These are phyloP conservation scores for Cyclargus thomasi DNA, from an alignment of 1,140 invertebrate genomes.

Conservation along the genomic window DNA sequence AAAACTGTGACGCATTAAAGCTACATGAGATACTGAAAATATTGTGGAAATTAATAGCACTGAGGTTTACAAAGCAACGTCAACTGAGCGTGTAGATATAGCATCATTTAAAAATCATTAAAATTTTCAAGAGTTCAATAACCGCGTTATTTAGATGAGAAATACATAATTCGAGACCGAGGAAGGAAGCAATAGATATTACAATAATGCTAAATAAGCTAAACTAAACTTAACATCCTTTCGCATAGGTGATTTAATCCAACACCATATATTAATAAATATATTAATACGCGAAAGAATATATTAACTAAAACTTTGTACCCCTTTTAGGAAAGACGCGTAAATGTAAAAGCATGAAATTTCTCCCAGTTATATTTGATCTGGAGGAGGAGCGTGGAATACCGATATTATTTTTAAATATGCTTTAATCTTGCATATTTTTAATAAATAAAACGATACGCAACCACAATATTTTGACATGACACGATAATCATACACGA, in stretches of 20 bases:
- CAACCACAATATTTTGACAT: too few species aligned
- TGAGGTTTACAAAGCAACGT: not conserved
- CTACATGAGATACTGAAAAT: not conserved
- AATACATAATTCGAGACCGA: not conserved
- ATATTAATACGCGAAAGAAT: not conserved
- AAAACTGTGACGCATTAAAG: not conserved
- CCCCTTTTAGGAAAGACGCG: too few species aligned
- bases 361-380: too few species aligned
- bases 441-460: too few species aligned
- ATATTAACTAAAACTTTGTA: too few species aligned
- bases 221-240: not conserved
- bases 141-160: not conserved
- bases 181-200: not conserved
- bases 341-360: too few species aligned
- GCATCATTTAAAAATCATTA: not conserved
- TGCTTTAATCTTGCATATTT: too few species aligned
- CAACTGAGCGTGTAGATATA: constrained; percentile 7
- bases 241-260: not conserved
- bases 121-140: not conserved
- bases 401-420: too few species aligned
- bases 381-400: too few species aligned
- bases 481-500: too few species aligned
- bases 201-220: not conserved
- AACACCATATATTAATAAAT: not conserved
- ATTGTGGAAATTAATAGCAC: not conserved